Conservation (phyloP, 37 sponge, comb jelly and placozoan species). For the Haliclona indistincta region DNA sequence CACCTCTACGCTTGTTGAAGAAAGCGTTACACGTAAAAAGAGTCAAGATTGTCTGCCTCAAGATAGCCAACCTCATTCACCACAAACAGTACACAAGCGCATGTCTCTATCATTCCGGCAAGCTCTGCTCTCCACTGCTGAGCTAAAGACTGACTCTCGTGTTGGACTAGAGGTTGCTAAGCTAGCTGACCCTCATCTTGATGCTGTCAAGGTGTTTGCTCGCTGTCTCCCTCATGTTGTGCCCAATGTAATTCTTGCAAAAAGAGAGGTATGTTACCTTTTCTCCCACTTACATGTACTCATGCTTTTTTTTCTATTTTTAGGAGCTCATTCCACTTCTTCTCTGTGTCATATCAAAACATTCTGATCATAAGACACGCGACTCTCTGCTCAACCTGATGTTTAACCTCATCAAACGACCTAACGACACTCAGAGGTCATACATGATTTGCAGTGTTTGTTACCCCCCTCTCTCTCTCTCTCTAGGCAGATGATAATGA, state of each 20-base stretch:
- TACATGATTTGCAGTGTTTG: neutral
- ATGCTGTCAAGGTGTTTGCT: slow-evolving; percentile 54
- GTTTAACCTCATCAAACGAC: slow-evolving; percentile 88
- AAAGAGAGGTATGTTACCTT: slow-evolving; percentile 77
- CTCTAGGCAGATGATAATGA: slow-evolving; percentile 78
- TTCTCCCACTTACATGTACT: neutral
- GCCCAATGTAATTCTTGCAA: slow-evolving; percentile 67
- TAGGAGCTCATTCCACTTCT: slow-evolving; percentile 90
- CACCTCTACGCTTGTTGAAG: too few species aligned
- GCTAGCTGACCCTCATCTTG: slow-evolving; percentile 52
- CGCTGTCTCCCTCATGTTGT: slow-evolving; percentile 77
- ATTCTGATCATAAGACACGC: slow-evolving; percentile 64
- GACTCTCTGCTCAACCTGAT: slow-evolving; percentile 76
- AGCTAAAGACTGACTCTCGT: slow-evolving; percentile 43
- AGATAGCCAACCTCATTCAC: too few species aligned
- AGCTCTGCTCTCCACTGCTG: slow-evolving; percentile 48
- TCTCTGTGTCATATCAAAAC: slow-evolving; percentile 61
- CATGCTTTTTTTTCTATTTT: neutral
- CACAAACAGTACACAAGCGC: too few species aligned
- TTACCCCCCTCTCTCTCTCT: neutral
- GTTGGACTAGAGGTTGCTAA: slow-evolving; percentile 69
- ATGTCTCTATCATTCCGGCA: slow-evolving; percentile 76
- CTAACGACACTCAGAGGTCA: slow-evolving; percentile 72
- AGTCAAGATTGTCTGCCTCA: too few species aligned
- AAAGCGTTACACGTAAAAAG: too few species aligned